Evolutionary conservation across 2,113 vertebrate genomes (phyloP).

Genomic region (Osmerus eperlanus): DNA sequence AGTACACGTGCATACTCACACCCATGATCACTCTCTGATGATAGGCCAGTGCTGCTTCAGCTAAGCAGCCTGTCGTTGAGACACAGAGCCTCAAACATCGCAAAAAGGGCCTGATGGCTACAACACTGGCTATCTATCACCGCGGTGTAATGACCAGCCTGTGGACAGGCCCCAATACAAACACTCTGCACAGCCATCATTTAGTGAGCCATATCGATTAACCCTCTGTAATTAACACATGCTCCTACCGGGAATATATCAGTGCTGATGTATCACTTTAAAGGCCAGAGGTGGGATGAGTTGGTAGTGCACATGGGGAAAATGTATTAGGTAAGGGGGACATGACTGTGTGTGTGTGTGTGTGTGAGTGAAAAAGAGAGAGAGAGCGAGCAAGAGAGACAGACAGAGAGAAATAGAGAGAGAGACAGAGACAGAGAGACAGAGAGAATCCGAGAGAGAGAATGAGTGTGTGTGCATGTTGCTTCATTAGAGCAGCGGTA

Average conservation of each 20-base stretch:
- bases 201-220: slow-evolving; percentile 61
- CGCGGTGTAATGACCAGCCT: slow-evolving; percentile 41
- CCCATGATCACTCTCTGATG: background rate
- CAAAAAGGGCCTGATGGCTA: slow-evolving; percentile 49
- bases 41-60: background rate
- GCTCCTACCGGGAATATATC: slow-evolving; percentile 49
- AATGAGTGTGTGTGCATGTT: slow-evolving; percentile 5
- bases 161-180: background rate
- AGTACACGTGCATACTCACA: background rate
- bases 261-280: slow-evolving; percentile 48
- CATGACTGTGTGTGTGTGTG: background rate
- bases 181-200: slow-evolving; percentile 32
- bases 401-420: background rate
- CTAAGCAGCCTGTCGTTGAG: background rate
- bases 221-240: slow-evolving; percentile 62
- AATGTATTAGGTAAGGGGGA: too few relatives aligned
- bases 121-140: slow-evolving; percentile 63
- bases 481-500: slow-evolving; percentile 44
- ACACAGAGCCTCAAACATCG: background rate
- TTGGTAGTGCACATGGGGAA: too few relatives aligned
- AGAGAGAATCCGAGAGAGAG: background rate
- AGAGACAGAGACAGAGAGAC: background rate
- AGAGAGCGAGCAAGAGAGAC: background rate
- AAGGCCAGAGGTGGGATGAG: background rate
- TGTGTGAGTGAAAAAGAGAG: background rate